Percentiles rank a stretch among this genome's conserved stretches.
These are phyloP conservation scores for Mustela lutreola DNA, from an alignment of 2,113 vertebrate species.

Conservation along the genomic window DNA sequence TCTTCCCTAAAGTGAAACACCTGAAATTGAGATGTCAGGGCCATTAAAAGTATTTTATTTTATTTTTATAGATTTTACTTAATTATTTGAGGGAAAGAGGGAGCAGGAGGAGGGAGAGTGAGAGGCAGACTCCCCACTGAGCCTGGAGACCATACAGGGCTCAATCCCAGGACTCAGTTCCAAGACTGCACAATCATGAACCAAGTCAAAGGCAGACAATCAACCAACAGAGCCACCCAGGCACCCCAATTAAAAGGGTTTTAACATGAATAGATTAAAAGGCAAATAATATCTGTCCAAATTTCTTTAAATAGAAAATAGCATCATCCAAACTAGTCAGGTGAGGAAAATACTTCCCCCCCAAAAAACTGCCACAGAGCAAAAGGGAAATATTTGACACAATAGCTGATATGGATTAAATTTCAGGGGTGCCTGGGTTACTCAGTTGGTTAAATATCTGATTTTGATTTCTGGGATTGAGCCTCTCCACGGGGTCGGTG, in stretches of 20 bases:
- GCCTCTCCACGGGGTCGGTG: background rate
- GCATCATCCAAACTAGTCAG: background rate
- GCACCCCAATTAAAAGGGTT: background rate
- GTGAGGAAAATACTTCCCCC: background rate
- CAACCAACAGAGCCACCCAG: too few species aligned
- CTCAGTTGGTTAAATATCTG: background rate
- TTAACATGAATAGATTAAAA: background rate
- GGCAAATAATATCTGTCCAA: background rate
- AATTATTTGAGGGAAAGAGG: too few species aligned
- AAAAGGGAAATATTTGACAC: background rate
- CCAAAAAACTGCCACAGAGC: background rate
- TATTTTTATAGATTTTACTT: too few species aligned
- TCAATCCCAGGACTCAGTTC: too few species aligned
- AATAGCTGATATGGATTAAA: background rate
- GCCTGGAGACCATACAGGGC: too few species aligned
- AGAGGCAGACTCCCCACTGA: too few species aligned
- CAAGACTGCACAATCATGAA: too few species aligned
- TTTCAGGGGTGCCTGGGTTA: background rate
- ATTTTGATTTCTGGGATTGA: background rate
- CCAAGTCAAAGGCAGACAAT: too few species aligned
- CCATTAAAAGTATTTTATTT: conserved; percentile 2
- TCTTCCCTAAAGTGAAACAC: background rate
- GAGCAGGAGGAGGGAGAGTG: too few species aligned
- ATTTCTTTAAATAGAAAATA: conserved; percentile 24
- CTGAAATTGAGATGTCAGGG: background rate